phyloP scores from a whole-genome alignment of 2,113 vertebrate genomes.

The Progne subis region DNA sequence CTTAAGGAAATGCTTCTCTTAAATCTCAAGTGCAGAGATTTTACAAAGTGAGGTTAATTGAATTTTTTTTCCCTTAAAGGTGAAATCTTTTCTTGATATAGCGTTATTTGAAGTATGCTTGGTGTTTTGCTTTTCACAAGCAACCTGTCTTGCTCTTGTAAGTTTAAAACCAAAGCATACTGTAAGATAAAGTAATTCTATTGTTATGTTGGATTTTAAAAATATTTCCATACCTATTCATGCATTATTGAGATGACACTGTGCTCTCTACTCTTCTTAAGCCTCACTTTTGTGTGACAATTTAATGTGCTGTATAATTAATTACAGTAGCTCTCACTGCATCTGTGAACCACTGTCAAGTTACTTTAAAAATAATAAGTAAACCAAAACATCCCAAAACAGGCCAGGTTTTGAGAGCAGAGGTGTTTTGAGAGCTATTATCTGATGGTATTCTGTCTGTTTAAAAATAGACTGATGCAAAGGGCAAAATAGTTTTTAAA shows the following conservation, averaged over 20 bases:
- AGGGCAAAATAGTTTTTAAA: neutral
- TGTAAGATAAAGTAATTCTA: neutral
- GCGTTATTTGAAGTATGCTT: neutral
- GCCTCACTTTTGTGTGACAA: neutral
- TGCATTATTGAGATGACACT: neutral
- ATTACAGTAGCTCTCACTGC: neutral
- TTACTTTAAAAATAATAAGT: neutral
- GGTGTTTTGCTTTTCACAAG: neutral
- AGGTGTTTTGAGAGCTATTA: neutral
- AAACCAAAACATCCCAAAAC: neutral
- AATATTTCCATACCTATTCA: neutral
- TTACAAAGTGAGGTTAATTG: neutral
- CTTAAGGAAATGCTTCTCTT: neutral
- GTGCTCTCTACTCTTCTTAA: neutral
- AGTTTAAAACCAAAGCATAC: neutral
- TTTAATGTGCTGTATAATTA: neutral
- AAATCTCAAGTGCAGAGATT: neutral
- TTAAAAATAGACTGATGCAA: neutral
- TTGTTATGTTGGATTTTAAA: neutral
- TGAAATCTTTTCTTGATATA: neutral
- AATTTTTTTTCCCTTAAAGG: neutral
- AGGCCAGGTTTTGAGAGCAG: neutral
- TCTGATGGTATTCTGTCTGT: neutral
- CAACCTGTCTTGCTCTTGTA: neutral
- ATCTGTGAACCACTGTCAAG: neutral